Base-by-base conservation (phyloP, 2,113 vertebrate genomes). In the Platysteira castanea region DNA sequence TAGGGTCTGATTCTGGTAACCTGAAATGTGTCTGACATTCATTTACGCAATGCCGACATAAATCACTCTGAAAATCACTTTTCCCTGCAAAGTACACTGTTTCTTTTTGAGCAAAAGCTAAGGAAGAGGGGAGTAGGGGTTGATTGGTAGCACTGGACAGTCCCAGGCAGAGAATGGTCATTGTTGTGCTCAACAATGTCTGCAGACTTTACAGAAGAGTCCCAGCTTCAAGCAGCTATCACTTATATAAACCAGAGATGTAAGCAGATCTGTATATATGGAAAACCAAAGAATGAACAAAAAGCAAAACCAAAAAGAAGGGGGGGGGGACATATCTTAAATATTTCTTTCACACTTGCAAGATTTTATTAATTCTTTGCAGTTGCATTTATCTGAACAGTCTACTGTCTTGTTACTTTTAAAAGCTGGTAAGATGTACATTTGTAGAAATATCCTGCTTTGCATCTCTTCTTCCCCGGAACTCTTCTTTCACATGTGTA, bases 261-360 rank as follows among this genome's bases (percentile, higher is more conserved):
- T 28, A 61, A 44, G 37, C 9, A 69, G 18, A 54, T 70, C 27
- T 33, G 10, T 11, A 28, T 60, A 18, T 22, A 24, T 31, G 10
- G 15, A 79, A 78, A 91, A 39, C 4, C 26, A 15, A 61, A 84
- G 26, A 63, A 50, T 56, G 8, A 60, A 30, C 5, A 68, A 13
- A 64, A 49, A n/a, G 2, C 2, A 47, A 47, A 54, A 27, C 4
- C 52, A 42, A 33, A 60, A 50, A 22, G 37, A 41, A 19, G 4
- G 14, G 6, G 3, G 4, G 27, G 1, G 8, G 2, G 50, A 26
- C 0, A 60, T 41, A 37, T 56, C 13, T 71, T 52, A n/a, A 41
- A 22, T 27, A 6, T 35, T 74, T 89, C 17, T 56, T 87, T 75
- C 44, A 28, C 26, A 60, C 5, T 71, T 71, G 19, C 18, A 37